phyloP scores from a whole-genome alignment of 2,113 vertebrate genomes.

The Triplophysa rosa region DNA sequence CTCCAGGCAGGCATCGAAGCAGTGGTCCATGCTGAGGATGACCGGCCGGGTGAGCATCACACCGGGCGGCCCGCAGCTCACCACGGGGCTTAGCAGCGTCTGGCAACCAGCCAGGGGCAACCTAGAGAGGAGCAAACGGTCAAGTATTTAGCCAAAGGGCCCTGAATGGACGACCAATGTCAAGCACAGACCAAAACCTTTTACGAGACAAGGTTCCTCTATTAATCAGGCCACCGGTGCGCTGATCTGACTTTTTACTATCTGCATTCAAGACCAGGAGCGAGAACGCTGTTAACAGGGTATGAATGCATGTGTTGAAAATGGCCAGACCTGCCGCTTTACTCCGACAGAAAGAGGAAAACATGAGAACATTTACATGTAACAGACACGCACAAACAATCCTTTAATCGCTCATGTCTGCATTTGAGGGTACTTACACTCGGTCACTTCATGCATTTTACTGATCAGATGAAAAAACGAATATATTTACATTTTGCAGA shows the following conservation, averaged over 20 bases:
- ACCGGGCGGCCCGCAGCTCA: constrained; percentile 96
- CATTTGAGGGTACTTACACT: no score
- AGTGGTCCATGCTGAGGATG: constrained; percentile 96
- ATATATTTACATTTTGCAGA: no score
- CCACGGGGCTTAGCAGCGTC: constrained; percentile 93
- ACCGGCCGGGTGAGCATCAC: constrained; percentile 93
- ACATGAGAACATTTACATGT: constrained; percentile 8
- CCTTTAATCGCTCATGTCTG: no score
- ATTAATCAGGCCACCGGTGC: constrained; percentile 25
- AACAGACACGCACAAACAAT: not conserved
- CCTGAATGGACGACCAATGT: constrained; percentile 7
- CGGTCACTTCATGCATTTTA: no score
- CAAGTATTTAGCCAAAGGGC: not conserved
- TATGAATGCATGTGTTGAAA: constrained; percentile 22
- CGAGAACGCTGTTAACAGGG: not conserved
- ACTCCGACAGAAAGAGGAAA: not conserved
- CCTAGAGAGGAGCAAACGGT: constrained; percentile 69
- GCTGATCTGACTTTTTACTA: constrained; percentile 5
- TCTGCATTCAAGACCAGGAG: constrained; percentile 5
- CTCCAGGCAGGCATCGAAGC: constrained; percentile 89
- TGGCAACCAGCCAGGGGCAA: constrained; percentile 94
- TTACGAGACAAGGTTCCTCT: not conserved
- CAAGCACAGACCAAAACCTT: constrained; percentile 9
- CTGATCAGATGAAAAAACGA: no score
- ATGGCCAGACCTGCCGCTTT: constrained; percentile 4